Evolutionary conservation across 2,797 vertebrate species (phyloP), one percentile per base, ranked within the genome.

Genomic region (Vespertilio murinus): DNA sequence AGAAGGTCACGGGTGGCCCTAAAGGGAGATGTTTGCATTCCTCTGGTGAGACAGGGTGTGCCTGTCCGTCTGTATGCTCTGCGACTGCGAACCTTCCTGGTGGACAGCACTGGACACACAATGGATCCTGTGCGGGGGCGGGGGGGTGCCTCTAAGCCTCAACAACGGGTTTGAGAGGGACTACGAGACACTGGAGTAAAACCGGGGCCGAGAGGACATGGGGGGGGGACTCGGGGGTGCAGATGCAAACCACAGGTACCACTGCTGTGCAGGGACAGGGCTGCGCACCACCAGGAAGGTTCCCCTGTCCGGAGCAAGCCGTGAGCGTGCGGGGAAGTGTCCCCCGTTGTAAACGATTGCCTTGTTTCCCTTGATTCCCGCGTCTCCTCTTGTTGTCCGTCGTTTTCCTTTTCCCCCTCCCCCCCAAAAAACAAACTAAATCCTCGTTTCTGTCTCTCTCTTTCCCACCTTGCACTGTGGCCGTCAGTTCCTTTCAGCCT

Each of bases 401-500:
- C 28, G 22, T 67, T 96, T 92, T 95, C 91, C 81, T 96, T 25
- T 94, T 95, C n/a, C 14, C 33, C 12, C 95, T 5, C 16, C 28
- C 94, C 61, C 49, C 16, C 17, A 69, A 12, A 47, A 14, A 12
- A 84, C 81, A 95, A 85, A 95, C 97, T 98, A 97, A 98, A 96
- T 86, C 96, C 97, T 96, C 80, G 96, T 97, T 96, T 95, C 96
- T 97, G 84, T 97, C 97, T 98, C 90, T 97, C 94, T 98, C 96
- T 97, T 97, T 97, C 97, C 95, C 77, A 97, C 90, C 94, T 98
- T 77, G 97, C 97, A 89, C 96, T 77, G 74, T 98, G 98, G 98
- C 98, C 98, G 88, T 97, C 98, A 99, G 98, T 98, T 97, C 98
- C 97, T 97, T 98, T 98, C 98, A 98, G 98, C 98, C 97, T 98